These are phyloP conservation scores for Plutomurus gul DNA, from an alignment of 1,140 invertebrate genomes.

Conservation along the genomic window DNA sequence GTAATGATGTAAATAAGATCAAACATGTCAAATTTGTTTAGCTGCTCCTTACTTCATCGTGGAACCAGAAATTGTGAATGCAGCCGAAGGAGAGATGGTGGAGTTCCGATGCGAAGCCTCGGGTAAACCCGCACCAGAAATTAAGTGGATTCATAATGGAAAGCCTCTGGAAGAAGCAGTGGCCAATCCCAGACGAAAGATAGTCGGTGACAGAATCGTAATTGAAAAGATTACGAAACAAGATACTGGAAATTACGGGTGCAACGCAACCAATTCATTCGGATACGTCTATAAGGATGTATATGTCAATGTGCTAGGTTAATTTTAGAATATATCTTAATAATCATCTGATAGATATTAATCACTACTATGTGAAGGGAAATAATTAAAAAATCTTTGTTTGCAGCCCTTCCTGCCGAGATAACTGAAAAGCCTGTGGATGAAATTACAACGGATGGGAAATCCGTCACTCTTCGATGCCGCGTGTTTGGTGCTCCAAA, in stretches of 20 bases:
- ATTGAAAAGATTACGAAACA: conserved; percentile 81
- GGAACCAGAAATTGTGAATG: conserved; percentile 86
- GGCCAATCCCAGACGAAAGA: conserved; percentile 71
- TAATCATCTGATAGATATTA: not conserved
- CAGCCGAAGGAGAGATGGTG: conserved; percentile 87
- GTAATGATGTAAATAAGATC: no score
- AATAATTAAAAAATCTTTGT: not conserved
- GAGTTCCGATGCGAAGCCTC: conserved; percentile 84
- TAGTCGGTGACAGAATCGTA: conserved; percentile 74
- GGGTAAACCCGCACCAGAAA: conserved; percentile 85
- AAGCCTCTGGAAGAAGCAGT: conserved; percentile 78
- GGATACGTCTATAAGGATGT: conserved; percentile 98
- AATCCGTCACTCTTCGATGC: conserved; percentile 81
- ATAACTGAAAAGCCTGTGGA: conserved; percentile 75
- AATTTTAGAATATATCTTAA: conserved; percentile 52
- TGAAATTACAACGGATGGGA: conserved; percentile 80
- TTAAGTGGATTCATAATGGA: conserved; percentile 97
- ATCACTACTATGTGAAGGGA: not conserved
- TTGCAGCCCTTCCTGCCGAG: conserved; percentile 81
- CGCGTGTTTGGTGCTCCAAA: conserved; percentile 91
- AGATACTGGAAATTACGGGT: conserved; percentile 93
- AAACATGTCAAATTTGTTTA: conserved; percentile 60
- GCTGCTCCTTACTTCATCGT: conserved; percentile 89
- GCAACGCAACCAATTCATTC: conserved; percentile 95
- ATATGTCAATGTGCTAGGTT: conserved; percentile 91